Conservation (phyloP, 2,888 invertebrate species). For the Apodemia duryi region DNA sequence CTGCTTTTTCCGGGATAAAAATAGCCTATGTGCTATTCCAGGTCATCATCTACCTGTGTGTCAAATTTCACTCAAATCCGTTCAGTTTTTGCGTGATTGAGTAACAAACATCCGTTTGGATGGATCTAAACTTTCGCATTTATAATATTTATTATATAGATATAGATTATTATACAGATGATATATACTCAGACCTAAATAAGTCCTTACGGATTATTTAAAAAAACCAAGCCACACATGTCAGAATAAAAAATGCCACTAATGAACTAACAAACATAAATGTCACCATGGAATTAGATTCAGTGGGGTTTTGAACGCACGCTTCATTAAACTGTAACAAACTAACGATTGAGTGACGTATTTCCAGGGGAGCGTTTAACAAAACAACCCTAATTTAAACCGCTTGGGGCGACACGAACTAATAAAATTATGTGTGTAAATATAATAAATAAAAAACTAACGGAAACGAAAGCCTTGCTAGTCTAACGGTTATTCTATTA, state of each 20-base stretch:
- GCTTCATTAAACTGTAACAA: constrained; percentile 67
- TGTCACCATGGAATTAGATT: constrained; percentile 56
- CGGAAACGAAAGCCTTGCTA: no score
- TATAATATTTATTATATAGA: no score
- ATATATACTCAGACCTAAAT: not conserved
- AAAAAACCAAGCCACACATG: not conserved
- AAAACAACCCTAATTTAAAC: constrained; percentile 32
- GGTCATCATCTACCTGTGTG: no score
- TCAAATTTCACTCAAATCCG: no score
- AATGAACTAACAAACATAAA: constrained; percentile 56
- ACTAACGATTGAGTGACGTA: constrained; percentile 46
- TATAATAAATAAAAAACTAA: not conserved
- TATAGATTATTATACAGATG: no score
- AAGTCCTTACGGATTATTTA: not conserved
- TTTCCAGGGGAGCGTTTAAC: constrained; percentile 34
- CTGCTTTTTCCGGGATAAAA: no score
- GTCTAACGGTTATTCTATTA: no score
- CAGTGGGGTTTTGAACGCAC: constrained; percentile 65
- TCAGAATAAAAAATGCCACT: constrained; percentile 37
- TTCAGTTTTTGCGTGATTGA: no score
- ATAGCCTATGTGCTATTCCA: no score
- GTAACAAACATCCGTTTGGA: no score
- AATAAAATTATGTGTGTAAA: not conserved
- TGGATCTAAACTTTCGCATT: no score
- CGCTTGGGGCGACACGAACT: constrained; percentile 18